Conservation (phyloP, 2,113 vertebrate species). For the Ageneiosus marmoratus region DNA sequence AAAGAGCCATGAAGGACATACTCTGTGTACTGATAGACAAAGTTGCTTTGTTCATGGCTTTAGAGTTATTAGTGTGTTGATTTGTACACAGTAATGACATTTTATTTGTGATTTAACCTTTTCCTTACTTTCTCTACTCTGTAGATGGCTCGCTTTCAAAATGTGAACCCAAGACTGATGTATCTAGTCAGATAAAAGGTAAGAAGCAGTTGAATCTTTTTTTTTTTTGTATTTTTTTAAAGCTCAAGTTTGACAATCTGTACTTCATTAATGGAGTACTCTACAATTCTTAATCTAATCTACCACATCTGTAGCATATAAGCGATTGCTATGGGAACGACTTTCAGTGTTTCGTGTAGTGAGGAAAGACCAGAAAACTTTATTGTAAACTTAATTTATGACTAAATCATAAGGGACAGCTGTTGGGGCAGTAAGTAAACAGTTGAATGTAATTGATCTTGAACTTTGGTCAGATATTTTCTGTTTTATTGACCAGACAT, state of each 20-base stretch:
- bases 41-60: neutral
- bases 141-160: slow-evolving; percentile 51
- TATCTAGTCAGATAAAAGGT: slow-evolving; percentile 55
- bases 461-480: neutral
- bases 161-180: slow-evolving; percentile 53
- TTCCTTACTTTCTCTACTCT: neutral
- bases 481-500: too few species aligned
- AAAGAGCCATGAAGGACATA: neutral
- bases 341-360: neutral
- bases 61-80: neutral
- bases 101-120: neutral
- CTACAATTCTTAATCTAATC: neutral
- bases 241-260: neutral
- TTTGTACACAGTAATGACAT: neutral
- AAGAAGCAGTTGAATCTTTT: neutral
- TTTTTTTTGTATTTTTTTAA: neutral
- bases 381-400: neutral
- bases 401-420: neutral
- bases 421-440: neutral
- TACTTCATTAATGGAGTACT: neutral
- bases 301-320: neutral
- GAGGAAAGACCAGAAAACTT: neutral
- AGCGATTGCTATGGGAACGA: neutral
- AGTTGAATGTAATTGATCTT: neutral
- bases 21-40: neutral